Evolutionary conservation across 2,113 vertebrate species (phyloP).

Genomic region (Microtus pennsylvanicus): DNA sequence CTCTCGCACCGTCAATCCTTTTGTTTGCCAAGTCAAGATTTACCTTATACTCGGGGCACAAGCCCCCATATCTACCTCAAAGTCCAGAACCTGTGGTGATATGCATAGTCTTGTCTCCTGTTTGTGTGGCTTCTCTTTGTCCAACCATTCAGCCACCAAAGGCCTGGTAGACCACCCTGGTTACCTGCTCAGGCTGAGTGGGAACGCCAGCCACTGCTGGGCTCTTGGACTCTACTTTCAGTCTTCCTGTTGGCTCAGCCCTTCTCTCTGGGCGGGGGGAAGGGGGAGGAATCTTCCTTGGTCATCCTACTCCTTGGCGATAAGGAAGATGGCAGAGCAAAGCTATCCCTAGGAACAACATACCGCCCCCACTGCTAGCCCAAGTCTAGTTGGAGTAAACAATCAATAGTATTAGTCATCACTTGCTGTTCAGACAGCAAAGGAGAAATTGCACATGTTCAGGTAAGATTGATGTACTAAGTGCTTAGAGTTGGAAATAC

Average conservation of each 20-base stretch:
- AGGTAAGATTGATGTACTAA: background rate
- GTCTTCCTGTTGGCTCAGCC: background rate
- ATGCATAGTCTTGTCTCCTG: background rate
- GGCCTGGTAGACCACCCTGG: background rate
- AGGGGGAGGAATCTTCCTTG: background rate
- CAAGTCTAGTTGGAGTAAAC: background rate
- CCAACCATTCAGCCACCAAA: background rate
- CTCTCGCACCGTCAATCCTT: background rate
- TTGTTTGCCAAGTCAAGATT: background rate
- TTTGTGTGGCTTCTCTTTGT: background rate
- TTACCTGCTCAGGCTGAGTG: background rate
- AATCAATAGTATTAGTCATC: background rate
- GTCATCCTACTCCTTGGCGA: background rate
- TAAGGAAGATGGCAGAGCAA: background rate
- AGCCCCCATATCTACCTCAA: background rate
- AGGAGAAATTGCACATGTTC: background rate
- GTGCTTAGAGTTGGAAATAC: background rate
- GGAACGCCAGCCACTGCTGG: background rate
- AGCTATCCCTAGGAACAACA: background rate
- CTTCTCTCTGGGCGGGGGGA: background rate
- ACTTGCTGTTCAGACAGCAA: background rate
- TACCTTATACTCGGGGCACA: background rate
- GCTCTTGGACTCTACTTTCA: too few relatives aligned
- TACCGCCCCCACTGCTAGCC: background rate
- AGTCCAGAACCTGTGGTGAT: background rate